phyloP scores from a whole-genome alignment of 2,888 invertebrate genomes.

The Papilio protenor region DNA sequence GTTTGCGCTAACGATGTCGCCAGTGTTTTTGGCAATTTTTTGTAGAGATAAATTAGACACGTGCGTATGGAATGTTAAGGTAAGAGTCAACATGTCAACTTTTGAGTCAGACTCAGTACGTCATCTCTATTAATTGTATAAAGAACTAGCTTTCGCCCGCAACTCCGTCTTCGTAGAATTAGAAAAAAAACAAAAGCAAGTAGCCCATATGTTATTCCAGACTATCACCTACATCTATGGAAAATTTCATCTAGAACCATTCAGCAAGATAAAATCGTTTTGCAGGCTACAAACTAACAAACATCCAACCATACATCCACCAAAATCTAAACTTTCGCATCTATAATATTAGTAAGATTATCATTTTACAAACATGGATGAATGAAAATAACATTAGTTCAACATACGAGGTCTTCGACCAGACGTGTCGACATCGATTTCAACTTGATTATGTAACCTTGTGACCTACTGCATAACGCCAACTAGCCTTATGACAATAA shows the following conservation, averaged over 20 bases:
- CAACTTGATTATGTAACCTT: constrained; percentile 15
- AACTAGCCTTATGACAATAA: background rate
- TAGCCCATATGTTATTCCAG: no score
- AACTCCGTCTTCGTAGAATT: no score
- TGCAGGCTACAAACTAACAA: no score
- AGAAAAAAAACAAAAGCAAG: no score
- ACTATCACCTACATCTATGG: no score
- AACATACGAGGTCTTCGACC: constrained; percentile 30
- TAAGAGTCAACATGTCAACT: background rate
- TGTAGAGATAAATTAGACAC: background rate
- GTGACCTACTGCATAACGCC: constrained; percentile 10
- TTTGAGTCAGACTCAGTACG: background rate
- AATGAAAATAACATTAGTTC: background rate
- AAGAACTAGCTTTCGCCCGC: no score
- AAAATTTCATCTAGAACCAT: no score
- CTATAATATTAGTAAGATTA: no score
- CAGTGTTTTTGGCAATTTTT: constrained; percentile 3
- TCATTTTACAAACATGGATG: background rate
- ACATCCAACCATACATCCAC: no score
- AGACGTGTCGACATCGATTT: constrained; percentile 18
- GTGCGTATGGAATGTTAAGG: background rate
- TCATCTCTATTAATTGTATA: background rate
- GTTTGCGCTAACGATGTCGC: constrained; percentile 13
- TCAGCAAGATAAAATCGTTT: no score
- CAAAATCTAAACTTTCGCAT: no score